Conservation (phyloP, 2,888 invertebrate genomes). For the Melitaea athalia region DNA sequence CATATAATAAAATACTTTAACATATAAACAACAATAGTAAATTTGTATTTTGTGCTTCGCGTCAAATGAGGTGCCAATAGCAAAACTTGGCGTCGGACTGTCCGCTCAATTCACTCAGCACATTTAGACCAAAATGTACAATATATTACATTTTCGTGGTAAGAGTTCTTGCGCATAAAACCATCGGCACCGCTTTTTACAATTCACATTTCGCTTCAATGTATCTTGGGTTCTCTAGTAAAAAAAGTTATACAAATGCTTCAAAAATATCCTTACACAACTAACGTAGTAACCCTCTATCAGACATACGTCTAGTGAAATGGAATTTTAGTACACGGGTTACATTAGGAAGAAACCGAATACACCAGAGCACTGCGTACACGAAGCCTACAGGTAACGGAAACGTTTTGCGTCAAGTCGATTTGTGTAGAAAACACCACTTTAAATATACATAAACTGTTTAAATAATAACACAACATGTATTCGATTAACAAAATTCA, state of each 20-base stretch:
- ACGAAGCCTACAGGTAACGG: constrained; percentile 70
- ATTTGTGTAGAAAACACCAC: constrained; percentile 74
- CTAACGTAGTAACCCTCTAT: constrained; percentile 78
- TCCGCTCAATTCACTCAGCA: constrained; percentile 79
- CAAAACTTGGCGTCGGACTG: constrained; percentile 79
- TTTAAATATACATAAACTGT: constrained; percentile 74
- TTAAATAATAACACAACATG: constrained; percentile 75
- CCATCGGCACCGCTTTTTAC: constrained; percentile 74
- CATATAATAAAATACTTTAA: constrained; percentile 73
- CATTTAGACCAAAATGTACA: constrained; percentile 82
- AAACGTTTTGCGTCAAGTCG: constrained; percentile 73
- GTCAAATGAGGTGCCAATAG: constrained; percentile 72
- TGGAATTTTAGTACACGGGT: constrained; percentile 70
- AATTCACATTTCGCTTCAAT: constrained; percentile 73
- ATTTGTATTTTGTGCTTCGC: constrained; percentile 64
- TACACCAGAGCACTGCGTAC: constrained; percentile 49
- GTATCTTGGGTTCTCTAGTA: constrained; percentile 78
- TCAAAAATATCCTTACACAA: constrained; percentile 82
- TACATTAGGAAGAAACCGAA: constrained; percentile 74
- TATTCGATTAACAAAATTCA: constrained; percentile 76
- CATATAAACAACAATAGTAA: constrained; percentile 74
- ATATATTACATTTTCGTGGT: constrained; percentile 80
- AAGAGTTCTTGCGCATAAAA: constrained; percentile 77
- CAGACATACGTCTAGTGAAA: constrained; percentile 72
- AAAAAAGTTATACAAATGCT: constrained; percentile 81